A percentile compares a stretch with the other conserved stretches of the same genome.
Evolutionary conservation across 2,888 invertebrate species (phyloP).

Genomic region (Nomada goodeniana): DNA sequence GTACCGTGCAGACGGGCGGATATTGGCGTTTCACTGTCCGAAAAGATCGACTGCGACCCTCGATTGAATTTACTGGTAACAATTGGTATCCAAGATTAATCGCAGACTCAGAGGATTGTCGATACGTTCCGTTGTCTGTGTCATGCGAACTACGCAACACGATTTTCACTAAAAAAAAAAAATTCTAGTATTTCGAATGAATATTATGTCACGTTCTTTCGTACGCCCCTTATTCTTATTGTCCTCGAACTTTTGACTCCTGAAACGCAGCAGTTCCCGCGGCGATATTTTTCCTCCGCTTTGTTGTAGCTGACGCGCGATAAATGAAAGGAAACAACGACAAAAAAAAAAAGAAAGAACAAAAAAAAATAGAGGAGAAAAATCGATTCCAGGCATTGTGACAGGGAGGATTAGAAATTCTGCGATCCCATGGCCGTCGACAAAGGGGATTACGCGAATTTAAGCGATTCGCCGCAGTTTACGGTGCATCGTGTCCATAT

Average conservation of each 20-base stretch:
- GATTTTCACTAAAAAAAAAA: too few species aligned
- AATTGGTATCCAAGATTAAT: too few species aligned
- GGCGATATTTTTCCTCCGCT: background rate
- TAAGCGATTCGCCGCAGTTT: conserved; percentile 47
- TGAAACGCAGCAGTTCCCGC: conserved; percentile 11
- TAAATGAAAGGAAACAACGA: conserved; percentile 15
- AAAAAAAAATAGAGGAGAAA: conserved; percentile 18
- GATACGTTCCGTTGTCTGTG: too few species aligned
- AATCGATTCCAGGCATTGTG: background rate
- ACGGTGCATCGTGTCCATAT: conserved; percentile 47
- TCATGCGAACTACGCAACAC: too few species aligned
- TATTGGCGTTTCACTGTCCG: too few species aligned
- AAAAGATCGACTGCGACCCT: too few species aligned
- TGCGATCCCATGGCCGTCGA: conserved; percentile 20
- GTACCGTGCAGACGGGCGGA: too few species aligned
- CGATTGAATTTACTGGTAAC: too few species aligned
- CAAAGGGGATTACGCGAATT: conserved; percentile 49
- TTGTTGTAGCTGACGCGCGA: conserved; percentile 11
- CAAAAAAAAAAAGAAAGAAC: background rate
- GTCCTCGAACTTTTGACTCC: background rate
- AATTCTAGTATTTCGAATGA: background rate
- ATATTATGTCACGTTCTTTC: too few species aligned
- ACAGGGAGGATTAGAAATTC: conserved; percentile 34
- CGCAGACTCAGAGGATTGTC: too few species aligned
- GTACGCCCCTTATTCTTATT: conserved; percentile 3